A percentile compares a stretch with the other conserved stretches of the same genome.
These are phyloP conservation scores for Chroicocephalus ridibundus DNA, from an alignment of 2,113 vertebrate genomes.

Conservation along the genomic window DNA sequence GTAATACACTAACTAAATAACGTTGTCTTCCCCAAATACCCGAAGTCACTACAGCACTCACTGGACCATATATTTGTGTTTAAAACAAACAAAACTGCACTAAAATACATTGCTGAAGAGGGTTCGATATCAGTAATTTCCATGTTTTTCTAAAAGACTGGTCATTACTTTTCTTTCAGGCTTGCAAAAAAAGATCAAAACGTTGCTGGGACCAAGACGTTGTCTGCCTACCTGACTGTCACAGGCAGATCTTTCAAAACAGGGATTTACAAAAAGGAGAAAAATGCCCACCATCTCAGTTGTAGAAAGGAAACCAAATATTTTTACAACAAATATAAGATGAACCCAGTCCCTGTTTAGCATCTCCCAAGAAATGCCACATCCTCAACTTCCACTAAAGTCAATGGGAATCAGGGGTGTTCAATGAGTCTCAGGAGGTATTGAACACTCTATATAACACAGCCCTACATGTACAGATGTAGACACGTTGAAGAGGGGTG, in stretches of 20 bases:
- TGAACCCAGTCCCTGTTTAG: neutral
- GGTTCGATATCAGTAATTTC: neutral
- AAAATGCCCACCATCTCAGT: neutral
- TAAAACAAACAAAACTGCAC: neutral
- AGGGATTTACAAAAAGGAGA: neutral
- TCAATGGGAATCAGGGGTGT: constrained; percentile 63
- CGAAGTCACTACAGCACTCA: neutral
- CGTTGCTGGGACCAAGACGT: neutral
- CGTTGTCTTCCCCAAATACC: neutral
- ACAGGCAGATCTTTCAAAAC: constrained; percentile 6
- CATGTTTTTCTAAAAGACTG: neutral
- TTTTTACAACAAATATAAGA: constrained; percentile 12
- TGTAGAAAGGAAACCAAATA: neutral
- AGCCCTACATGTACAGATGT: neutral
- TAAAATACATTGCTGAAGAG: neutral
- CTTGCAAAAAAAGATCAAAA: constrained; percentile 1
- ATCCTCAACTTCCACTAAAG: constrained; percentile 62
- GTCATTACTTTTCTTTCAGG: neutral
- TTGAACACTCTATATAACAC: constrained; percentile 11
- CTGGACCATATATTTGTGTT: neutral
- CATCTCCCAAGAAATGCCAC: constrained; percentile 8
- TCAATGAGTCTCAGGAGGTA: constrained; percentile 43
- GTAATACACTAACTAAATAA: constrained; percentile 4
- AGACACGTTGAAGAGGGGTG: constrained; percentile 12
- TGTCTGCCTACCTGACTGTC: neutral